These are phyloP conservation scores for Desoria tigrina DNA, from an alignment of 2,888 invertebrate genomes.

Conservation along the genomic window DNA sequence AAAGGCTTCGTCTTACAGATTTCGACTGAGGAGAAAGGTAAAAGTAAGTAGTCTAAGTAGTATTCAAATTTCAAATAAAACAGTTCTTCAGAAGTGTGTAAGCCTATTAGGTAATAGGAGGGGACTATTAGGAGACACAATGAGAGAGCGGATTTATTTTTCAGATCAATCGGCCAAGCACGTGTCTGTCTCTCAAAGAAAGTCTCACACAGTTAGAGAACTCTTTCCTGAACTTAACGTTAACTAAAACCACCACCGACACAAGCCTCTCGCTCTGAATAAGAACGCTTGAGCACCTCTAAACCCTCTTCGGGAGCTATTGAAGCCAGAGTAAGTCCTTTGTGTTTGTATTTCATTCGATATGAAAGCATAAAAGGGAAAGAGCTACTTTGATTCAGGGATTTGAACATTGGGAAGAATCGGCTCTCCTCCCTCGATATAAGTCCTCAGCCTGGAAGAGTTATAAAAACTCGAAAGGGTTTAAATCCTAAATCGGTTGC, in stretches of 20 bases:
- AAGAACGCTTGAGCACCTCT: no score
- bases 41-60: not conserved
- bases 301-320: not conserved
- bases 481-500: constrained; percentile 32
- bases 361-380: constrained; percentile 2
- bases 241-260: no score
- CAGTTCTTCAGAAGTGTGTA: constrained; percentile 10
- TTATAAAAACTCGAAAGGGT: constrained; percentile 24
- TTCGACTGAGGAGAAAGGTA: no score
- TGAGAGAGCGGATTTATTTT: not conserved
- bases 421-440: no score
- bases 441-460: no score
- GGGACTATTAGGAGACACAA: constrained; percentile 31
- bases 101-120: constrained; percentile 38
- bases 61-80: constrained; percentile 10
- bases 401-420: constrained; percentile 12
- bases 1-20: no score
- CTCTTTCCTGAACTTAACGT: no score
- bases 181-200: constrained; percentile 11
- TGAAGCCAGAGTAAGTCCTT: not conserved
- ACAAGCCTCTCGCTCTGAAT: no score
- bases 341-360: constrained; percentile 15
- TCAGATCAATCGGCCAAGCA: constrained; percentile 9
- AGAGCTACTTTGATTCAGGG: constrained; percentile 19
- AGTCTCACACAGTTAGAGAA: no score